Percentiles rank a stretch among this genome's conserved stretches.
Evolutionary conservation across 2,797 vertebrate species (phyloP).

Genomic region (Champsocephalus gunnari): DNA sequence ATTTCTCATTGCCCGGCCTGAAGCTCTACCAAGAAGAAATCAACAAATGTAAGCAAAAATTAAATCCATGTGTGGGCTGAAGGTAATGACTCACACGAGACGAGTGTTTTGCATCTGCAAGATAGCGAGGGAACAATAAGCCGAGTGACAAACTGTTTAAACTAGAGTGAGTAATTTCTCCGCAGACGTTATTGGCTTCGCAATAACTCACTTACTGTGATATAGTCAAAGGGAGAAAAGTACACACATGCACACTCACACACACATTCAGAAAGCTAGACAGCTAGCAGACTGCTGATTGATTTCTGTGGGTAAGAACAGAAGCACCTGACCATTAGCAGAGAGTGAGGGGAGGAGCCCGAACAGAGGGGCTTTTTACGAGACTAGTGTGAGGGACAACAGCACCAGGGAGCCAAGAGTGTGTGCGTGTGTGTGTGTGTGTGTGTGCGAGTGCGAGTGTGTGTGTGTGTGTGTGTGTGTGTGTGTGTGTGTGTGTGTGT

Average conservation of each 20-base stretch:
- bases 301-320: slow-evolving; percentile 66
- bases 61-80: slow-evolving; percentile 25
- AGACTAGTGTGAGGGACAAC: slow-evolving; percentile 63
- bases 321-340: slow-evolving; percentile 71
- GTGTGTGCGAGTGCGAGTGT: too few species aligned
- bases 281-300: slow-evolving; percentile 71
- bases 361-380: slow-evolving; percentile 62
- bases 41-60: slow-evolving; percentile 1
- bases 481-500: slow-evolving; percentile 24
- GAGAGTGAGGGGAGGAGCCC: slow-evolving; percentile 52
- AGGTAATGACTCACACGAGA: slow-evolving; percentile 52
- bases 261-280: slow-evolving; percentile 47
- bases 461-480: neutral
- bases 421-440: slow-evolving; percentile 27
- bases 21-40: slow-evolving; percentile 41
- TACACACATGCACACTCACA: slow-evolving; percentile 18
- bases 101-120: slow-evolving; percentile 22
- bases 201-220: slow-evolving; percentile 54
- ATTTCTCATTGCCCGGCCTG: neutral
- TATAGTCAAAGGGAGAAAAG: slow-evolving; percentile 36
- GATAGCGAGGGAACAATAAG: slow-evolving; percentile 35
- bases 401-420: slow-evolving; percentile 48
- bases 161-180: slow-evolving; percentile 54
- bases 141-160: slow-evolving; percentile 25
- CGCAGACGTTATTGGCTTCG: slow-evolving; percentile 24